A percentile compares a stretch with the other conserved stretches of the same genome.
Conservation (phyloP, 2,888 invertebrate genomes). For the Papilio demoleus region DNA sequence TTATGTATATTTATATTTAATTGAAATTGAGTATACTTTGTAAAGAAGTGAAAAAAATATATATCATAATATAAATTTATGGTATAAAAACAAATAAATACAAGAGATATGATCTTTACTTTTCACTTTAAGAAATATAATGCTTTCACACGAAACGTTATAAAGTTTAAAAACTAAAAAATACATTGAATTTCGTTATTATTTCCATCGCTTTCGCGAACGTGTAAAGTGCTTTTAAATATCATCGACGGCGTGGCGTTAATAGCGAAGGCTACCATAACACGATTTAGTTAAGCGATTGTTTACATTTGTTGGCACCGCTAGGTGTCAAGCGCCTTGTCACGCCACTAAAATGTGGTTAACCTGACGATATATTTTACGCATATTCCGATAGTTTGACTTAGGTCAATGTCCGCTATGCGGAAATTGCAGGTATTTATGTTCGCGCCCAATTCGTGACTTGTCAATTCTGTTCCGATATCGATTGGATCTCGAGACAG, state of each 20-base stretch:
- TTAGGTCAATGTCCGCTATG: constrained; percentile 51
- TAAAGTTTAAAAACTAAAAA: constrained; percentile 25
- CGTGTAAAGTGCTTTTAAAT: constrained; percentile 44
- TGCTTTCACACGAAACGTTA: background rate
- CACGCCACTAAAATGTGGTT: constrained; percentile 37
- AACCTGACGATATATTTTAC: constrained; percentile 48
- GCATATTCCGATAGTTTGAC: constrained; percentile 48
- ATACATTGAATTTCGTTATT: constrained; percentile 28
- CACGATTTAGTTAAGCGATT: constrained; percentile 52
- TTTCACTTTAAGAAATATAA: constrained; percentile 7
- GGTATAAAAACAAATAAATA: background rate
- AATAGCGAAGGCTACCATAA: constrained; percentile 54
- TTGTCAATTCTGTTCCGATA: constrained; percentile 66
- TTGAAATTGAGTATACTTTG: no score
- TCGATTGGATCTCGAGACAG: constrained; percentile 76
- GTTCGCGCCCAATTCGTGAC: constrained; percentile 69
- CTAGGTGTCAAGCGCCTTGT: constrained; percentile 41
- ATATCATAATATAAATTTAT: background rate
- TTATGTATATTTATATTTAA: no score
- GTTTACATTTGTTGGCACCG: constrained; percentile 53
- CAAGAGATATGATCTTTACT: background rate
- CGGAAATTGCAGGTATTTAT: constrained; percentile 56
- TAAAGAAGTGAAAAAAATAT: no score
- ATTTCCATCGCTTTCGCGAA: constrained; percentile 26
- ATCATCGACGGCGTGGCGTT: constrained; percentile 52